Evolutionary conservation across 2,888 invertebrate species (phyloP).

Genomic region (Lithophane ornitopus): DNA sequence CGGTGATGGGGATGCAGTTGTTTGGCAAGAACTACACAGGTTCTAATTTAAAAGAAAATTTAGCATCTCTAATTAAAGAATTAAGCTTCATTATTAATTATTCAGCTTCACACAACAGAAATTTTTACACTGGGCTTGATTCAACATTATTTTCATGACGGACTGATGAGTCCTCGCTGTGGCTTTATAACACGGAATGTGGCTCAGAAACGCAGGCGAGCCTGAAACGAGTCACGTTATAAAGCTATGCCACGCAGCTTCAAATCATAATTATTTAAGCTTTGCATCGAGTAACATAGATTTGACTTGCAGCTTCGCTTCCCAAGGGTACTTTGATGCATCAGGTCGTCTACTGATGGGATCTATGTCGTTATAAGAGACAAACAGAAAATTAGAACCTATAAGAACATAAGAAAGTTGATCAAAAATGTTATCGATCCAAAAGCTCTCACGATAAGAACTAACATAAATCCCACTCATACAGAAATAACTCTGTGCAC

Average conservation of each 20-base stretch:
- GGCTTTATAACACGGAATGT: conserved; percentile 88
- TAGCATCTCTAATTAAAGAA: conserved; percentile 88
- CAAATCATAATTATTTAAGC: conserved; percentile 86
- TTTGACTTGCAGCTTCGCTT: conserved; percentile 90
- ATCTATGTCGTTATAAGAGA: conserved; percentile 84
- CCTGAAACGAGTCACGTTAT: conserved; percentile 83
- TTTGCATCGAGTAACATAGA: conserved; percentile 90
- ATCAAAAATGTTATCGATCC: conserved; percentile 70
- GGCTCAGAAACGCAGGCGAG: conserved; percentile 77
- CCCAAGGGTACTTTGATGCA: conserved; percentile 85
- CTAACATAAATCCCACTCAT: conserved; percentile 90
- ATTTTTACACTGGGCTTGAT: conserved; percentile 89
- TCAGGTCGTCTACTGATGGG: conserved; percentile 88
- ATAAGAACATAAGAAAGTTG: conserved; percentile 64
- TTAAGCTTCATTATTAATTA: conserved; percentile 87
- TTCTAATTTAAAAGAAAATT: conserved; percentile 89
- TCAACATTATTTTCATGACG: conserved; percentile 86
- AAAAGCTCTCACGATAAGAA: conserved; percentile 83
- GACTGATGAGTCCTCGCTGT: conserved; percentile 84
- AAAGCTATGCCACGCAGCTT: conserved; percentile 90
- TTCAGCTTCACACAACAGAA: conserved; percentile 89
- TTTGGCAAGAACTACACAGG: conserved; percentile 97
- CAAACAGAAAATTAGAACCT: conserved; percentile 64
- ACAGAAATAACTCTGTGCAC: conserved; percentile 87
- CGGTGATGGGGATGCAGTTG: conserved; percentile 99